Evolutionary conservation across 1,140 invertebrate genomes (phyloP), one percentile per base, ranked within the genome.

Genomic region (Apis cerana): DNA sequence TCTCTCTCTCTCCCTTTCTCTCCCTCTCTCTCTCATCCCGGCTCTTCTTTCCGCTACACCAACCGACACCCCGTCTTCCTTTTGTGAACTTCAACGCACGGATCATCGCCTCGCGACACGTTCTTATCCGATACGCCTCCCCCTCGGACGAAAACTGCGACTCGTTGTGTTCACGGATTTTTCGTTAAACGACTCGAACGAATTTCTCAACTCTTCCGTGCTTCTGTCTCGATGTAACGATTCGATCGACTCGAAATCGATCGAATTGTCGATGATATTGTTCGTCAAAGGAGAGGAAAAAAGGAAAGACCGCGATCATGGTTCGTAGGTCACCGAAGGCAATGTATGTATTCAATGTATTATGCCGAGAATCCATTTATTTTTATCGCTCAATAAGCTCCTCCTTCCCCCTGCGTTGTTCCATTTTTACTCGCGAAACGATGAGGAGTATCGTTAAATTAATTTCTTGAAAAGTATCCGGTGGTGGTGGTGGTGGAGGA

Each of bases 21-120:
- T 58, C 17, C 23, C 12, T 17, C n/a, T 33, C 10, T 15, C 10
- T 33, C 27, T 27, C 23, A 12, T 15, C 9, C 43, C 13, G 33
- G 21, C 48, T 43, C n/a, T 52, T 52, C 43, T 61, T 62, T 69
- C 58, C 23, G n/a, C 52, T 15, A 1, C n/a, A 1, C 27, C 43
- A 64, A 23, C 61, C 61, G 12, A 17, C 15, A 9, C 33, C 27
- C 21, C 59, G 54, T 12, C 56, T 12, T 64, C 52, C n/a, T 48
- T 33, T 67, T 71, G 12, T 75, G 50, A 70, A 75, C 77, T 54
- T 62, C 80, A 71, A 56, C 67, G 74, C 78, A 86, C 84, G 87
- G 80, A 88, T 89, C 86, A 88, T 87, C 83, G 75, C 86, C 81
- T 89, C 88, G 78, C 85, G 78, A 84, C 74, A 65, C 74, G 62